Conservation (phyloP, 2,888 invertebrate species). For the Epinotia bilunana region DNA sequence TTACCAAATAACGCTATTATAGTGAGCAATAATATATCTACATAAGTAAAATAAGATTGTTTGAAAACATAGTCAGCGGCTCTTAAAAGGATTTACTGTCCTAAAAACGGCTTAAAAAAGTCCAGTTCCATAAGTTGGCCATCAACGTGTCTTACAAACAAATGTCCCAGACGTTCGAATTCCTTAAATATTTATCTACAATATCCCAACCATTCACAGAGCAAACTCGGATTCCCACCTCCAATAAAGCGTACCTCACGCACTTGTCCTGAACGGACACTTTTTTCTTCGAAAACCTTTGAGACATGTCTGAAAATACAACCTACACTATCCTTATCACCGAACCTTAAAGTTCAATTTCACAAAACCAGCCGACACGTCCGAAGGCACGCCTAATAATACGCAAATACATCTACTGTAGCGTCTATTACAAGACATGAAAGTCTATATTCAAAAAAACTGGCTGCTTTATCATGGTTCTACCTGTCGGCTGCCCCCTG, state of each 20-base stretch:
- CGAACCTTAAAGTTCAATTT: neutral
- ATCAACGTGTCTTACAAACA: constrained; percentile 32
- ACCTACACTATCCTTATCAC: neutral
- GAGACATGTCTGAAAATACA: neutral
- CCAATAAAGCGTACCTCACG: constrained; percentile 51
- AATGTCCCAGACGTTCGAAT: constrained; percentile 34
- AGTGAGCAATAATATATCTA: neutral
- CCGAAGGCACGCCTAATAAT: neutral
- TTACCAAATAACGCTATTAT: too few species aligned
- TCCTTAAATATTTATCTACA: constrained; percentile 45
- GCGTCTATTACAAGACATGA: neutral
- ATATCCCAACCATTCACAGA: constrained; percentile 40
- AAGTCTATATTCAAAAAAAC: neutral
- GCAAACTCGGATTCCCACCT: constrained; percentile 48
- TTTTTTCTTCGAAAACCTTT: constrained; percentile 49
- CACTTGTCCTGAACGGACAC: constrained; percentile 55
- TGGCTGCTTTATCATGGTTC: neutral
- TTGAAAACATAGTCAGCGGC: neutral
- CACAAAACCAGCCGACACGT: neutral
- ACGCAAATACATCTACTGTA: constrained; percentile 11
- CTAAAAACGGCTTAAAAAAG: constrained; percentile 10
- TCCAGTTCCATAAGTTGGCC: neutral
- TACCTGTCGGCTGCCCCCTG: constrained; percentile 60
- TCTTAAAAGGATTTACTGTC: neutral
- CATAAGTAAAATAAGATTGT: neutral